phyloP scores from a whole-genome alignment of 64 coral and sea anemone genomes.

The Stylophora pistillata region DNA sequence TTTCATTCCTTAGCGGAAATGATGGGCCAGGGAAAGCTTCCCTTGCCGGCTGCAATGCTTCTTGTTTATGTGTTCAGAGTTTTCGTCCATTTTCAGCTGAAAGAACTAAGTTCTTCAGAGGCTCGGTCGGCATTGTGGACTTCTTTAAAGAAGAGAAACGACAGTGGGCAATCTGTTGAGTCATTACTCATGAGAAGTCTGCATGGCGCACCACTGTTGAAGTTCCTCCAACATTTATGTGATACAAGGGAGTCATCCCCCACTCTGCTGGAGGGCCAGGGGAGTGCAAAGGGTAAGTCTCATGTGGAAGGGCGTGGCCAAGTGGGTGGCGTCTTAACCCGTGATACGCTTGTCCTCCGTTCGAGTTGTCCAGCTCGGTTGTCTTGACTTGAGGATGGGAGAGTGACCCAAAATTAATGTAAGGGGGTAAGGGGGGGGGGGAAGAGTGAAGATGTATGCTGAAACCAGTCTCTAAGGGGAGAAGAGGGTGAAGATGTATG shows the following conservation, averaged over 20 bases:
- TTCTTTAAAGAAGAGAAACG: background rate
- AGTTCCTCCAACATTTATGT: background rate
- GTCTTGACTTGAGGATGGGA: too few species aligned
- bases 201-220: background rate
- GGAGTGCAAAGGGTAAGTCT: background rate
- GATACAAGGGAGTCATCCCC: background rate
- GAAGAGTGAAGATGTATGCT: too few species aligned
- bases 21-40: background rate
- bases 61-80: background rate
- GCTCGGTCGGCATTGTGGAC: background rate
- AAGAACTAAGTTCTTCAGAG: background rate
- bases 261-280: too few species aligned
- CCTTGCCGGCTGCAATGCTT: too few species aligned
- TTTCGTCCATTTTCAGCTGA: background rate
- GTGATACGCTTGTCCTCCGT: too few species aligned
- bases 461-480: too few species aligned
- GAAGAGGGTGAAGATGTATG: too few species aligned
- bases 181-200: background rate
- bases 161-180: conserved; percentile 2
- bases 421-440: too few species aligned
- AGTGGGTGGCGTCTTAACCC: too few species aligned
- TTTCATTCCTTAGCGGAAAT: conserved; percentile 1
- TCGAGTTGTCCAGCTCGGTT: too few species aligned
- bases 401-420: too few species aligned
- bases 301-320: too few species aligned